Conservation (phyloP, 2,113 vertebrate species). For the Corydoras sp. region DNA sequence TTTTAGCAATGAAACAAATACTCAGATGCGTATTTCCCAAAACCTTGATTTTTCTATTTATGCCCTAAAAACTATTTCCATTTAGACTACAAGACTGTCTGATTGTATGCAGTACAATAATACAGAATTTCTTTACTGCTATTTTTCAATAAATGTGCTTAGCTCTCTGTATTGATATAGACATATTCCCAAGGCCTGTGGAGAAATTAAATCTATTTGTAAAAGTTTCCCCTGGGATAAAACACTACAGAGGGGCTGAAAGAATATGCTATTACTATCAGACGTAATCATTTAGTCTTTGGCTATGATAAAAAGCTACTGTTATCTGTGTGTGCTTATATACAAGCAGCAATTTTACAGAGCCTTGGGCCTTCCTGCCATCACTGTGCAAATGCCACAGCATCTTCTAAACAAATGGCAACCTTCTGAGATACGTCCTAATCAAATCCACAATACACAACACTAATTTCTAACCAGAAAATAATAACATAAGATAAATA, state of each 20-base stretch:
- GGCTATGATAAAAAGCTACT: slow-evolving; percentile 23
- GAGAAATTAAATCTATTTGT: slow-evolving; percentile 8
- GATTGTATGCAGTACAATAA: slow-evolving; percentile 44
- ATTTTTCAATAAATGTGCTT: slow-evolving; percentile 23
- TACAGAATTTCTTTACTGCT: slow-evolving; percentile 30
- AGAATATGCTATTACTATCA: slow-evolving; percentile 30
- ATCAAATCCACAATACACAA: slow-evolving; percentile 28
- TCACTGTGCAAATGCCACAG: slow-evolving; percentile 8
- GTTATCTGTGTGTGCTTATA: slow-evolving; percentile 24
- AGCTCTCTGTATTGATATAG: slow-evolving; percentile 24
- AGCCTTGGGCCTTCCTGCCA: slow-evolving; percentile 25
- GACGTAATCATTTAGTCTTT: slow-evolving; percentile 23
- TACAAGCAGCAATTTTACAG: slow-evolving; percentile 26
- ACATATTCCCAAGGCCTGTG: slow-evolving; percentile 15
- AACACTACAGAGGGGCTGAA: slow-evolving; percentile 1
- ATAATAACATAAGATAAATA: too few species aligned
- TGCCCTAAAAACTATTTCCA: slow-evolving; percentile 16
- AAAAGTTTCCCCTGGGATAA: slow-evolving; percentile 20
- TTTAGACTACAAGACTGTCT: slow-evolving; percentile 37
- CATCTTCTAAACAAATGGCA: slow-evolving; percentile 30
- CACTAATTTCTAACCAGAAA: slow-evolving; percentile 33
- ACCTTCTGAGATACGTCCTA: slow-evolving; percentile 21
- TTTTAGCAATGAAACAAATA: slow-evolving; percentile 21
- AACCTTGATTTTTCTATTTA: slow-evolving; percentile 42
- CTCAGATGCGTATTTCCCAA: slow-evolving; percentile 1